These are phyloP conservation scores for Syngnathus rostellatus DNA, from an alignment of 2,797 vertebrate species.

Conservation along the genomic window DNA sequence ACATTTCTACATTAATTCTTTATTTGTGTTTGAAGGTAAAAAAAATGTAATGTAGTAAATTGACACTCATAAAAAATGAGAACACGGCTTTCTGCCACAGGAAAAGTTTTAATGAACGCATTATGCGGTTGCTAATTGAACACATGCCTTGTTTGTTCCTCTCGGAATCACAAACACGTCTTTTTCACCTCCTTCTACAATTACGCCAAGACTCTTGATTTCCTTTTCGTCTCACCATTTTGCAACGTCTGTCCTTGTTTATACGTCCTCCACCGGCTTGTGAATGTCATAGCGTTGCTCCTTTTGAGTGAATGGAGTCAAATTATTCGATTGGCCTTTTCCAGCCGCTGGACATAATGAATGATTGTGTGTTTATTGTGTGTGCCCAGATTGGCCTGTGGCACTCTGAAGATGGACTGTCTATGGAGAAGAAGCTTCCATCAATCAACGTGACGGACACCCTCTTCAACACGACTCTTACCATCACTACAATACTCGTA, in stretches of 20 bases:
- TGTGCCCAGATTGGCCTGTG: slow-evolving; percentile 86
- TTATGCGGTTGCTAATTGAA: slow-evolving; percentile 65
- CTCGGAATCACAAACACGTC: slow-evolving; percentile 32
- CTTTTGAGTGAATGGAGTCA: slow-evolving; percentile 17
- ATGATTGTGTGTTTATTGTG: slow-evolving; percentile 30
- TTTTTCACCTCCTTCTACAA: slow-evolving; percentile 28
- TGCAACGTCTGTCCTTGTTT: not conserved
- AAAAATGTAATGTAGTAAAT: slow-evolving; percentile 5
- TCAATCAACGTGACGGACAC: slow-evolving; percentile 88
- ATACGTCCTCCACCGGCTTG: slow-evolving; percentile 7
- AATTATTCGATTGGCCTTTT: slow-evolving; percentile 39
- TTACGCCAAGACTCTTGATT: slow-evolving; percentile 9
- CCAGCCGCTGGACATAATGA: slow-evolving; percentile 31
- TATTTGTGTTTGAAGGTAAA: not conserved
- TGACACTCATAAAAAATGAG: slow-evolving; percentile 55
- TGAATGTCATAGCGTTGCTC: slow-evolving; percentile 23
- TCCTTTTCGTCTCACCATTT: slow-evolving; percentile 3
- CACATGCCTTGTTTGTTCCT: slow-evolving; percentile 43
- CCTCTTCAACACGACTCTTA: slow-evolving; percentile 96
- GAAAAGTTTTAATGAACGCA: slow-evolving; percentile 65
- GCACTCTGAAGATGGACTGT: slow-evolving; percentile 90
- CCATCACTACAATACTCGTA: slow-evolving; percentile 96
- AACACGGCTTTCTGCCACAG: slow-evolving; percentile 45
- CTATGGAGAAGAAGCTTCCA: slow-evolving; percentile 89
- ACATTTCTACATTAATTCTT: not conserved